Evolutionary conservation across 2,797 vertebrate genomes (phyloP), one percentile per base, ranked within the genome.

Genomic region (Rhinogobio ventralis): DNA sequence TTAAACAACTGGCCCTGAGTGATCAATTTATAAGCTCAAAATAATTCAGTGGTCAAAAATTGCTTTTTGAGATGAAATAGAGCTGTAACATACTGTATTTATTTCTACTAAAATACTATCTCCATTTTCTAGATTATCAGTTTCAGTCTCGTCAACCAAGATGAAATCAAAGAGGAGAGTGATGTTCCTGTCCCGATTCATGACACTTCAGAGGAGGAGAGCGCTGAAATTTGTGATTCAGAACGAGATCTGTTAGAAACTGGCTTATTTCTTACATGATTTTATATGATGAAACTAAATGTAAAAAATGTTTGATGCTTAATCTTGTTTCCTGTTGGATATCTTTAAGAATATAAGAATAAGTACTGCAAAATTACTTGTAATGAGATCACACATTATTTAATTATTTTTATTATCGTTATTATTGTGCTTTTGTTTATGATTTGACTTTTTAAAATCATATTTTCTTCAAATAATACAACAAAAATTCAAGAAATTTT

Each of bases 71-170:
- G 14, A 28, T 64, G 0, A 62, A 60, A n/a, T 62, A 6, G 49
- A 75, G 9, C 4, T 30, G 15, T 51, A 19, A 46, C 45, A 46
- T 46, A 13, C 3, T 46, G 45, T 46, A 46, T 46, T 25, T 25
- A 60, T 1, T 2, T 19, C 33, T 71, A 14, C 23, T 45, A 45
- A n/a, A 71, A 71, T 25, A 7, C 23, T n/a, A 10, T 45, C 3
- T 78, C 20, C 17, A 14, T 79, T 64, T 64, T 79, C 42, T 64
- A 79, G 76, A 8, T 64, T 60, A 66, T 79, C 57, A 30, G 76
- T 79, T 64, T 66, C 17, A 79, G 42, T 79, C 25, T 79, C 7
- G 45, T 66, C 60, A 33, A 79, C 60, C 60, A 66, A 25, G 42
- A 33, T 0, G 42, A 79, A 49, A 2, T 79, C 42, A 79, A 64